A percentile compares a stretch with the other conserved stretches of the same genome.
Conservation (phyloP, 1,140 invertebrate genomes). For the Drosophila sturtevanti region DNA sequence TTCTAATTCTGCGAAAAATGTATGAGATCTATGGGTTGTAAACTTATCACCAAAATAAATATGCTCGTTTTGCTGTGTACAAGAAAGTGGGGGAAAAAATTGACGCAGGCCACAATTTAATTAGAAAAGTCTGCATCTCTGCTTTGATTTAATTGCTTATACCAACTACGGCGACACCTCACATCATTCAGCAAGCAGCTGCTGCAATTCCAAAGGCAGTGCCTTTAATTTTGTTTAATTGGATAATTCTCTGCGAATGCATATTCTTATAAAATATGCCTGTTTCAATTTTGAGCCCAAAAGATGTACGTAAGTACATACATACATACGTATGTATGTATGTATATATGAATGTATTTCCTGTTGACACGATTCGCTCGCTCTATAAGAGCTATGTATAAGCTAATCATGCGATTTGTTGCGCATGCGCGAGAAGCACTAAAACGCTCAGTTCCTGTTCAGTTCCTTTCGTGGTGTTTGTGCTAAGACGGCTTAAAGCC, state of each 20-base stretch:
- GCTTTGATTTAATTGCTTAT: slow-evolving; percentile 47
- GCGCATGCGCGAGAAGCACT: slow-evolving; percentile 73
- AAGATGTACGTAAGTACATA: no score
- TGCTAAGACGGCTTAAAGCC: slow-evolving; percentile 49
- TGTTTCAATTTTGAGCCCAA: slow-evolving; percentile 34
- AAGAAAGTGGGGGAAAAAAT: neutral
- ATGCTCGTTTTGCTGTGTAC: slow-evolving; percentile 4
- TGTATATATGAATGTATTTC: slow-evolving; percentile 60
- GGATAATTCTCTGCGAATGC: slow-evolving; percentile 42
- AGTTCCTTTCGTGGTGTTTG: neutral
- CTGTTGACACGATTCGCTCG: slow-evolving; percentile 39
- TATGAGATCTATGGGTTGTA: no score
- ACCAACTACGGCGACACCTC: slow-evolving; percentile 56
- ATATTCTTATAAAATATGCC: slow-evolving; percentile 14
- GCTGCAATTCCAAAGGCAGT: slow-evolving; percentile 26
- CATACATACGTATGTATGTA: no score
- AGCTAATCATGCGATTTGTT: slow-evolving; percentile 82
- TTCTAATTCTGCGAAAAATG: no score
- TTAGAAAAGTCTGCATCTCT: slow-evolving; percentile 45
- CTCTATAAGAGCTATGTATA: slow-evolving; percentile 28
- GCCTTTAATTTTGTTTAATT: slow-evolving; percentile 63
- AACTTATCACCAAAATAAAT: slow-evolving; percentile 12
- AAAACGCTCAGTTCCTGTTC: slow-evolving; percentile 25
- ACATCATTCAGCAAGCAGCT: slow-evolving; percentile 22
- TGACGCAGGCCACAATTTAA: slow-evolving; percentile 41